A percentile compares a stretch with the other conserved stretches of the same genome.
Conservation (phyloP, 2,888 invertebrate genomes). For the Carcina quercana region DNA sequence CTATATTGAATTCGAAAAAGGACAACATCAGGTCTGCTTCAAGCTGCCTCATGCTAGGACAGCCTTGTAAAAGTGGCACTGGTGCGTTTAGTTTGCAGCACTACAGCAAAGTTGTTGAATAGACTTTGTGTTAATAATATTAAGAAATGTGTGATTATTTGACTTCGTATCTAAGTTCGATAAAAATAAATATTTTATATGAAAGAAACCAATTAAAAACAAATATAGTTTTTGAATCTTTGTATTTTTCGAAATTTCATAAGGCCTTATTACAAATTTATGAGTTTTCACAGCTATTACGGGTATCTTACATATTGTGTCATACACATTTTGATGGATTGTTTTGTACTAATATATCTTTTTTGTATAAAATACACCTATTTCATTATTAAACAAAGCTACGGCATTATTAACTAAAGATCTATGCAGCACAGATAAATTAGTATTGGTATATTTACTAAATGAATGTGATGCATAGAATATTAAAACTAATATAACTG, state of each 20-base stretch:
- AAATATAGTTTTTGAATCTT: conserved; percentile 24
- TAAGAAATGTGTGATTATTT: not conserved
- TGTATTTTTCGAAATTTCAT: conserved; percentile 42
- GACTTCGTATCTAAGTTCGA: not conserved
- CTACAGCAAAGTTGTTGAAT: conserved; percentile 29
- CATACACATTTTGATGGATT: conserved; percentile 9
- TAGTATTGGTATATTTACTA: not conserved
- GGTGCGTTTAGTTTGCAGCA: conserved; percentile 78
- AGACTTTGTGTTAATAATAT: conserved; percentile 5
- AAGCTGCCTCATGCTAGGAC: conserved; percentile 89
- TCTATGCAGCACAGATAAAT: conserved; percentile 10
- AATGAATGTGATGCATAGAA: conserved; percentile 1
- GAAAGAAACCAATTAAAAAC: no score
- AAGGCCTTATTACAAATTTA: conserved; percentile 29
- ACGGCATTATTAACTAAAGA: no score
- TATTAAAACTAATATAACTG: conserved; percentile 24
- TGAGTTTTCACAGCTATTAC: conserved; percentile 15
- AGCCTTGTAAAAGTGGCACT: conserved; percentile 88
- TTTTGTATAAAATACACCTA: no score
- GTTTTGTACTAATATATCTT: no score
- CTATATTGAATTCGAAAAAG: conserved; percentile 79
- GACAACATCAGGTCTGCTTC: conserved; percentile 90
- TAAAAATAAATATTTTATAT: no score
- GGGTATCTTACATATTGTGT: conserved; percentile 9
- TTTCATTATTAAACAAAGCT: no score